Percentiles rank a stretch among this genome's conserved stretches.
phyloP scores from a whole-genome alignment of 35 echinoderm and acorn worm species.

The Acanthaster planci region DNA sequence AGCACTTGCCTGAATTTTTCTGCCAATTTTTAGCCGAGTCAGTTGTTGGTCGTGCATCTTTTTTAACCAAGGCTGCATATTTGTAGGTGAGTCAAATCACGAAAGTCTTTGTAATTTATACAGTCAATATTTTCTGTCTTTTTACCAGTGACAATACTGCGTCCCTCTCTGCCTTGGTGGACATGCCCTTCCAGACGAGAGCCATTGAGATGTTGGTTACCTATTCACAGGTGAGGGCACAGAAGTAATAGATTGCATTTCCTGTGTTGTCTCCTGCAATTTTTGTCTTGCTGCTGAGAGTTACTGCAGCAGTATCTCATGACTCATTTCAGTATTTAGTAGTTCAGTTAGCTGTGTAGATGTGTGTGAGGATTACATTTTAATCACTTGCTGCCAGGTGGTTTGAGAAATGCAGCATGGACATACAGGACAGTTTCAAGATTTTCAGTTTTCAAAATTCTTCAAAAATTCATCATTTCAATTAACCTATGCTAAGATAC shows the following conservation, averaged over 20 bases:
- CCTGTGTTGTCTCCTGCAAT: not conserved
- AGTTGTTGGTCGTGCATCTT: too few species aligned
- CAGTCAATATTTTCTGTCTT: not conserved
- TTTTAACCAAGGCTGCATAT: too few species aligned
- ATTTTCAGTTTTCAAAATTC: too few species aligned
- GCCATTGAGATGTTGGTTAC: constrained; percentile 74
- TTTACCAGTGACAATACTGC: constrained; percentile 72
- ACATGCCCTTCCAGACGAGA: constrained; percentile 91
- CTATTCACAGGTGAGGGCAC: constrained; percentile 69
- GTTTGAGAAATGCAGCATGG: too few species aligned
- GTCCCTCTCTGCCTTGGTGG: constrained; percentile 79
- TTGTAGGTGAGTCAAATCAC: too few species aligned
- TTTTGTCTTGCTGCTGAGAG: too few species aligned
- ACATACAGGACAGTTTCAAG: too few species aligned
- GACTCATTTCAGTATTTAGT: not conserved
- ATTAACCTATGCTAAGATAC: too few species aligned
- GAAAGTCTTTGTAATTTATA: not conserved
- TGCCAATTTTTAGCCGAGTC: too few species aligned
- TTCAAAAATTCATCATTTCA: too few species aligned
- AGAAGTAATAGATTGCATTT: not conserved
- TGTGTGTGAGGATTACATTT: too few species aligned
- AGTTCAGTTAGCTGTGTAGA: not conserved
- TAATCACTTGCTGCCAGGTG: too few species aligned
- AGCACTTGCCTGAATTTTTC: not conserved
- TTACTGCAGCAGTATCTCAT: not conserved